Conservation (phyloP, 2,888 invertebrate species). For the Nesidiocoris tenuis region DNA sequence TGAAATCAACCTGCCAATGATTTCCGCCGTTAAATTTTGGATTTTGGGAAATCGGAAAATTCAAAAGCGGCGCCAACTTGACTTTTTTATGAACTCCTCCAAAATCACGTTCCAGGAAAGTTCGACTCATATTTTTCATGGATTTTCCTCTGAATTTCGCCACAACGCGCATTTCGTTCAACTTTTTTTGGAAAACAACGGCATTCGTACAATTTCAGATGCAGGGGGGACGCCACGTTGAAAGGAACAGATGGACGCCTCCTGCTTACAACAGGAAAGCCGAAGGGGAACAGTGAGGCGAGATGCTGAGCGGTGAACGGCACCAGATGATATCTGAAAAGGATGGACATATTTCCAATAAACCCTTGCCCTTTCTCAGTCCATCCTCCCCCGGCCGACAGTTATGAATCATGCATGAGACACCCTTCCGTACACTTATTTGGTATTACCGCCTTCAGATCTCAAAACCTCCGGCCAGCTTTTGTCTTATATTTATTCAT, state of each 20-base stretch:
- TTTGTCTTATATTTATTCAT: conserved; percentile 44
- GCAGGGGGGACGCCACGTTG: not conserved
- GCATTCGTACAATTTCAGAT: not conserved
- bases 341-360: conserved; percentile 42
- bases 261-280: not conserved
- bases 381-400: conserved; percentile 35
- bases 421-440: conserved; percentile 22
- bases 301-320: not conserved
- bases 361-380: conserved; percentile 36
- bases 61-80: too few relatives aligned
- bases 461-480: conserved; percentile 23
- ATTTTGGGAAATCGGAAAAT: too few relatives aligned
- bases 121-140: too few relatives aligned
- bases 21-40: too few relatives aligned
- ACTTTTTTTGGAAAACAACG: not conserved
- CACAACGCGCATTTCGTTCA: too few relatives aligned
- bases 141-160: too few relatives aligned
- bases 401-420: conserved; percentile 40
- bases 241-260: conserved; percentile 4
- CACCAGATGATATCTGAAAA: conserved; percentile 39
- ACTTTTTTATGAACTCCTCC: too few relatives aligned
- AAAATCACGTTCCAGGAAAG: too few relatives aligned
- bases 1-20: too few relatives aligned
- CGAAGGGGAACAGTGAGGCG: not conserved
- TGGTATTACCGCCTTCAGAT: conserved; percentile 42